A percentile compares a stretch with the other conserved stretches of the same genome.
Conservation (phyloP, 2,113 vertebrate genomes). For the Saccopteryx leptura region DNA sequence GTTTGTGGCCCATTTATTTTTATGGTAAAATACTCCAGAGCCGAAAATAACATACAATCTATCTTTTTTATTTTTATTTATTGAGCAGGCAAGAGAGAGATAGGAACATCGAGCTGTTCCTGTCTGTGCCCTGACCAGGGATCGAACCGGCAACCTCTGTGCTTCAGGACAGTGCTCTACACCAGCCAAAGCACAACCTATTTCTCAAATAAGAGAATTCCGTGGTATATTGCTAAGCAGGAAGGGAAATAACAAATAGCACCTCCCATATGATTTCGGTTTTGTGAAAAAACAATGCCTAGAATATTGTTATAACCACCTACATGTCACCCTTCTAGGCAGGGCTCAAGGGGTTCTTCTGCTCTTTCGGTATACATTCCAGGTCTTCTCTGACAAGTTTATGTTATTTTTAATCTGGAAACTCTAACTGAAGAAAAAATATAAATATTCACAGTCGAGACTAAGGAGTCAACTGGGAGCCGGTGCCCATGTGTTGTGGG, state of each 20-base stretch:
- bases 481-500: accelerated
- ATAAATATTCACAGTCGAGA: neutral
- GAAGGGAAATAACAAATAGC: neutral
- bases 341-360: neutral
- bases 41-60: neutral
- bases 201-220: neutral
- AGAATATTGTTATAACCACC: neutral
- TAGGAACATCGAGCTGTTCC: no score
- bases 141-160: no score
- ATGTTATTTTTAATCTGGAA: neutral
- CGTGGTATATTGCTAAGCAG: neutral
- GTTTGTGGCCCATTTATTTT: neutral
- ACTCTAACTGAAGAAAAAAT: neutral
- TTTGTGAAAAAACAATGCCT: neutral
- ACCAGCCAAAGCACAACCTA: no score
- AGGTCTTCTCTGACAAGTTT: neutral
- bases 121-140: no score
- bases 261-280: neutral
- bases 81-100: no score
- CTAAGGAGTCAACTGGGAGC: neutral
- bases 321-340: neutral
- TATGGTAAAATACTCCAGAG: neutral
- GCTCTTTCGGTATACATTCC: neutral
- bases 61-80: neutral
- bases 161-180: no score